Conservation (phyloP, 2,888 invertebrate genomes). For the Capitulum mitella region DNA sequence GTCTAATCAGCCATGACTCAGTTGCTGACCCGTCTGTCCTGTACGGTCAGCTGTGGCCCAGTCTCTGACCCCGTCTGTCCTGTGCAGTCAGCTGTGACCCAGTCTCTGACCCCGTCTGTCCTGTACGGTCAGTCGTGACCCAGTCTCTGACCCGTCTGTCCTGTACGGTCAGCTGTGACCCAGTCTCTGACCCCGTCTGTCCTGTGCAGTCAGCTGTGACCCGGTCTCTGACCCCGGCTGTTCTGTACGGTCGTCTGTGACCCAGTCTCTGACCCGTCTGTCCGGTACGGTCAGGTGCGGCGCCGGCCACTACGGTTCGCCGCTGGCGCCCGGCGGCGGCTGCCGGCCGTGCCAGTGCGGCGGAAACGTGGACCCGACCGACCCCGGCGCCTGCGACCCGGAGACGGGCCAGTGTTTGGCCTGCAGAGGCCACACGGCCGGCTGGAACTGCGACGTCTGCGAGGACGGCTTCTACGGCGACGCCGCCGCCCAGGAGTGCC, state of each 20-base stretch:
- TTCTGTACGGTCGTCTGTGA: too few species aligned
- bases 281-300: constrained; percentile 55
- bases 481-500: constrained; percentile 39
- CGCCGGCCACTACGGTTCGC: constrained; percentile 77
- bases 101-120: background rate
- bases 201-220: background rate
- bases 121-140: too few species aligned
- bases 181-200: constrained; percentile 50
- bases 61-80: constrained; percentile 17
- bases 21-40: too few species aligned
- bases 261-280: background rate
- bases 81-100: too few species aligned
- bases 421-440: constrained; percentile 65
- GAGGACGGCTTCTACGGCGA: constrained; percentile 44
- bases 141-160: too few species aligned
- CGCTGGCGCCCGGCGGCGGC: constrained; percentile 58
- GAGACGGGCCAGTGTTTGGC: constrained; percentile 76
- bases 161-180: constrained; percentile 58
- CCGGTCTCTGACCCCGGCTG: background rate
- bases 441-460: constrained; percentile 60
- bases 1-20: too few species aligned
- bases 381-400: constrained; percentile 58
- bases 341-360: constrained; percentile 86
- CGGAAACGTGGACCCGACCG: constrained; percentile 80
- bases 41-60: too few species aligned